Conservation (phyloP, 1,140 invertebrate genomes). For the Apis laboriosa region DNA sequence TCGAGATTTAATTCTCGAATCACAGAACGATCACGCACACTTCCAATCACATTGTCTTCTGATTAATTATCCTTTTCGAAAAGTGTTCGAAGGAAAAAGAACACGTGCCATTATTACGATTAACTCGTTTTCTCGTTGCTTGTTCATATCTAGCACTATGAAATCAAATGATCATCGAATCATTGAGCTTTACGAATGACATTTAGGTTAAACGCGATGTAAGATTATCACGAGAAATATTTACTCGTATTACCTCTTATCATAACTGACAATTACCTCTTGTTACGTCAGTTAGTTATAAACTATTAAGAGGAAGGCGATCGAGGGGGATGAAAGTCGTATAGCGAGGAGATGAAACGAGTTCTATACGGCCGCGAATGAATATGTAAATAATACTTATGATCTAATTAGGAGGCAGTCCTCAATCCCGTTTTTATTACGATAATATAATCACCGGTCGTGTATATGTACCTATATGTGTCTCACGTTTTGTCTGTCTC, state of each 20-base stretch:
- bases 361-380: not conserved
- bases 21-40: not conserved
- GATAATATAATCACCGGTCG: conserved; percentile 39
- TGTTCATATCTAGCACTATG: not conserved
- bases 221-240: not conserved
- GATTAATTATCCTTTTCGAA: not conserved
- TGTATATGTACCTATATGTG: conserved; percentile 57
- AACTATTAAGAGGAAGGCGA: not conserved
- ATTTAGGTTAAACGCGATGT: not conserved
- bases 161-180: conserved; percentile 26
- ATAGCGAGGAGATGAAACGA: not conserved
- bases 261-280: conserved; percentile 44
- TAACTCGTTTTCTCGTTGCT: not conserved
- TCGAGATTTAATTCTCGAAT: too few relatives aligned
- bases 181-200: conserved; percentile 1
- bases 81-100: not conserved
- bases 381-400: conserved; percentile 51
- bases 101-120: not conserved
- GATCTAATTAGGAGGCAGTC: conserved; percentile 52
- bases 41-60: not conserved
- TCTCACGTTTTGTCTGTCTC: conserved; percentile 68
- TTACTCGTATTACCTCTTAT: conserved; percentile 29
- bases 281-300: conserved; percentile 21
- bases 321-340: not conserved
- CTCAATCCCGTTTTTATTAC: conserved; percentile 67